Conservation (phyloP, 2,113 vertebrate species). For the Malaclemys terrapin region DNA sequence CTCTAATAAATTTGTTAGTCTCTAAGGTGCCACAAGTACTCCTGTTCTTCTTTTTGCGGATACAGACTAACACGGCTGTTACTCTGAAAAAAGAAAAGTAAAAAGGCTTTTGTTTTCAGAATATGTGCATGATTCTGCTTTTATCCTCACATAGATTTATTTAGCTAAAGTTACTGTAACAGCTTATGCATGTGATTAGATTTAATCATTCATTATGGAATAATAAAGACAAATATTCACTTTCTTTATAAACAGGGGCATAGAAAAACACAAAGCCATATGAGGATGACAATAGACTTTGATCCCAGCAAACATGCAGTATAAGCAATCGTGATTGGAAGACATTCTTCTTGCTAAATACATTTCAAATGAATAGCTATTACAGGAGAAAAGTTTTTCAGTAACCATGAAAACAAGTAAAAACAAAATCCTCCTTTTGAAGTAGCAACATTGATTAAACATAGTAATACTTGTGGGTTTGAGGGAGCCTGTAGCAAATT, state of each 20-base stretch:
- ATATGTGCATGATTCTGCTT: background rate
- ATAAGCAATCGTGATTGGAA: slow-evolving; percentile 7
- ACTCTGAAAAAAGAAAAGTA: too few species aligned
- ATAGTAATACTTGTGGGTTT: background rate
- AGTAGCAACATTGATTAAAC: background rate
- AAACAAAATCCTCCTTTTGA: background rate
- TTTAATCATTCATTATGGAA: slow-evolving; percentile 13
- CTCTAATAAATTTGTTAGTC: too few species aligned
- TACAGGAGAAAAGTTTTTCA: background rate
- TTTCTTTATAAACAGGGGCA: slow-evolving; percentile 37
- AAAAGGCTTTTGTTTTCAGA: slow-evolving; percentile 16
- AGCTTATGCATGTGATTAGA: slow-evolving; percentile 14
- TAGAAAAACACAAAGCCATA: slow-evolving; percentile 18
- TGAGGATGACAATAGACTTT: slow-evolving; percentile 18
- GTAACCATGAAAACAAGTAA: background rate
- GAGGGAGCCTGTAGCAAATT: background rate
- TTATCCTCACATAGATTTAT: slow-evolving; percentile 3
- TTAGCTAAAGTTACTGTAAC: slow-evolving; percentile 3
- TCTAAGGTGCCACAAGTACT: too few species aligned
- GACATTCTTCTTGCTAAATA: slow-evolving; percentile 15
- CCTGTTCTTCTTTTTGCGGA: too few species aligned
- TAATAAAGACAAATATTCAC: slow-evolving; percentile 8
- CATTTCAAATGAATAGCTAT: slow-evolving; percentile 3
- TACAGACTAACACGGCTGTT: too few species aligned
- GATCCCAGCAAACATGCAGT: background rate